These are phyloP conservation scores for Zaprionus africanus DNA, from an alignment of 1,140 invertebrate genomes.

Conservation along the genomic window DNA sequence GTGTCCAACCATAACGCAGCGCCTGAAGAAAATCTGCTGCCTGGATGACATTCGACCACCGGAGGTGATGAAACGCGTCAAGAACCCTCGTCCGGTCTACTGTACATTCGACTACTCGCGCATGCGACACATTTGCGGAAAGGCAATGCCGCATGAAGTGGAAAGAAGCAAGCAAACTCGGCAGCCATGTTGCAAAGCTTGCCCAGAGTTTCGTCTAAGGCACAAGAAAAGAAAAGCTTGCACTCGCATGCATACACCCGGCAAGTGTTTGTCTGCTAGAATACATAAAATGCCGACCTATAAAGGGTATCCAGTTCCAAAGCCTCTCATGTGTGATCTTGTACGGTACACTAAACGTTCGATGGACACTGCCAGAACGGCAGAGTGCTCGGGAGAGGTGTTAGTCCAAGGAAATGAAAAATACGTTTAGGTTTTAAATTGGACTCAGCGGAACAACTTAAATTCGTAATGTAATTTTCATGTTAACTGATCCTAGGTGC, in stretches of 20 bases:
- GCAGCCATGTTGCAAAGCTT: conserved; percentile 53
- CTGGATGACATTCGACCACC: conserved; percentile 48
- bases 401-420: neutral
- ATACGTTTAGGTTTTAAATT: too few species aligned
- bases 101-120: conserved; percentile 28
- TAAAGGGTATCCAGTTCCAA: neutral
- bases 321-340: neutral
- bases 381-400: neutral
- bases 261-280: conserved; percentile 43
- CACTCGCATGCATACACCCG: conserved; percentile 23
- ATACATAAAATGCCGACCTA: neutral
- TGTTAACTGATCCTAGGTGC: neutral
- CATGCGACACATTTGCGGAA: conserved; percentile 24
- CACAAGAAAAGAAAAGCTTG: neutral
- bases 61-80: conserved; percentile 37
- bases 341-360: neutral
- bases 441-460: too few species aligned
- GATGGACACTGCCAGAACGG: neutral
- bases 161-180: conserved; percentile 4
- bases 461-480: neutral
- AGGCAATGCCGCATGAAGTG: neutral
- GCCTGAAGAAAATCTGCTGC: conserved; percentile 55
- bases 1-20: conserved; percentile 35
- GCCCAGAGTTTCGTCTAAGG: neutral
- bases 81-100: neutral